Conservation (phyloP, 2,888 invertebrate genomes). For the Tenthredo notha region DNA sequence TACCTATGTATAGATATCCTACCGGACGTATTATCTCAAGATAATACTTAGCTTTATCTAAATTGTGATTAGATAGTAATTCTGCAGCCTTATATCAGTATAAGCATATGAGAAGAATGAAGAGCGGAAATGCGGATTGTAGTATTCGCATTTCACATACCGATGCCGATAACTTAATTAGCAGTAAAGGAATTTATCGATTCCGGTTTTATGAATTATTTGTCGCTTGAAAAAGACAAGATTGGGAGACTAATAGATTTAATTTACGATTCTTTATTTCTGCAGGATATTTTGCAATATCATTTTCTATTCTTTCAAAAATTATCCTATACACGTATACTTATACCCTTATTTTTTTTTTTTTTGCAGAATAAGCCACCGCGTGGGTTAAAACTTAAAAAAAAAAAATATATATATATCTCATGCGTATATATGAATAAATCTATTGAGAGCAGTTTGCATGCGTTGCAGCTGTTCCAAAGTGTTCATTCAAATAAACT, state of each 20-base stretch:
- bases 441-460: constrained; percentile 1
- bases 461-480: neutral
- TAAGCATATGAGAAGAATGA: neutral
- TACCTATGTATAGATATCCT: neutral
- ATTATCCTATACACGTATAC: neutral
- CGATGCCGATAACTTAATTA: neutral
- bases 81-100: neutral
- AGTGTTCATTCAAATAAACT: neutral
- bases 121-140: neutral
- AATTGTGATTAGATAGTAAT: neutral
- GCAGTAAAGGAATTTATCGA: neutral
- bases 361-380: neutral
- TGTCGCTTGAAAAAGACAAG: neutral
- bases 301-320: neutral
- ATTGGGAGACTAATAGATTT: too few species aligned
- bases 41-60: constrained; percentile 2
- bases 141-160: neutral
- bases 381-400: neutral
- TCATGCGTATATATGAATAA: neutral
- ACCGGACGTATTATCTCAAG: constrained; percentile 7
- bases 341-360: too few species aligned
- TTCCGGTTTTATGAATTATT: neutral
- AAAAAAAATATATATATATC: neutral
- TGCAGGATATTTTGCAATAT: neutral
- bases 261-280: neutral